Evolutionary conservation across 2,888 invertebrate species (phyloP).

Genomic region (Melanotus villosus): DNA sequence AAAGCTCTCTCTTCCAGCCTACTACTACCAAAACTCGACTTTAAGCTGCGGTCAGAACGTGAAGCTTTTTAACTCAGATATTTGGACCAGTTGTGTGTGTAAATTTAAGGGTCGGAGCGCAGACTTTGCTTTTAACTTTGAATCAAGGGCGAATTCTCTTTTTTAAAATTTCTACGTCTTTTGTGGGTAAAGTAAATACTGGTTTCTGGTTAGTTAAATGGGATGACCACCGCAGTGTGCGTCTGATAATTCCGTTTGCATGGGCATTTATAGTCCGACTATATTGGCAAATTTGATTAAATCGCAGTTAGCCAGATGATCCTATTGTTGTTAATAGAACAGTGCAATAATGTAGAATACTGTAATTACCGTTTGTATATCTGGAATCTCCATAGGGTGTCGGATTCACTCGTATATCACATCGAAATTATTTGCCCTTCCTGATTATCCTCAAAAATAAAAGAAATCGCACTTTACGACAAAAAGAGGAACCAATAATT

Average conservation of each 20-base stretch:
- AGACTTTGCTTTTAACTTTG: slow-evolving; percentile 26
- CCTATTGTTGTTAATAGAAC: neutral
- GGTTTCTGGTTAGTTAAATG: neutral
- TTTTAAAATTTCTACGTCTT: slow-evolving; percentile 7
- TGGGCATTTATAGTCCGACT: neutral
- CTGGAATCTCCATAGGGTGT: too few relatives aligned
- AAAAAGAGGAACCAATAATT: neutral
- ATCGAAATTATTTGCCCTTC: too few relatives aligned
- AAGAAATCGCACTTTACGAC: too few relatives aligned
- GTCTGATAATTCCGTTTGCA: neutral
- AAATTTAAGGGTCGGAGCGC: slow-evolving; percentile 38
- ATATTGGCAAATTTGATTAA: neutral
- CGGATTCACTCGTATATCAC: too few relatives aligned
- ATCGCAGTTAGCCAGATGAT: neutral
- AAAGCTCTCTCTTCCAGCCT: slow-evolving; percentile 44
- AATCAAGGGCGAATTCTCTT: slow-evolving; percentile 15
- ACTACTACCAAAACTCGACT: slow-evolving; percentile 35
- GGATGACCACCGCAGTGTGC: too few relatives aligned
- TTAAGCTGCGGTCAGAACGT: slow-evolving; percentile 39
- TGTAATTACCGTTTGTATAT: neutral
- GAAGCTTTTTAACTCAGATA: slow-evolving; percentile 33
- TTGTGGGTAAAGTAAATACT: too few relatives aligned
- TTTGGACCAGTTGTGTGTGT: slow-evolving; percentile 39
- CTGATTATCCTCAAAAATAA: too few relatives aligned
- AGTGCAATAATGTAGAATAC: neutral